Conservation (phyloP, 2,113 vertebrate species). For the Illadopsis cleaveri region DNA sequence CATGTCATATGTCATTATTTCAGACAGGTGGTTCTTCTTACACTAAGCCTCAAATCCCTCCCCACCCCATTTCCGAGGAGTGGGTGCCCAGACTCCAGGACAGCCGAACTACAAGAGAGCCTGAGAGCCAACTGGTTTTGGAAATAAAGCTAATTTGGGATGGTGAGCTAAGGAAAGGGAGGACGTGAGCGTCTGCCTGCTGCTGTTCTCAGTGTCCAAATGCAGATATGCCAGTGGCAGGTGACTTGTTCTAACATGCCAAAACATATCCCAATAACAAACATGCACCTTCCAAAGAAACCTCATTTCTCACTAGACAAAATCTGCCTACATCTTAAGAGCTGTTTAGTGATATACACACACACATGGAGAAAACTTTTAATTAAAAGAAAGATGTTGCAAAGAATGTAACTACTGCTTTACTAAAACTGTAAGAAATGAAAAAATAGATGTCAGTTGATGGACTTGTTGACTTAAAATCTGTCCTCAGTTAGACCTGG, state of each 20-base stretch:
- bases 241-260: not conserved
- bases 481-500: not conserved
- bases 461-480: not conserved
- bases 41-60: not conserved
- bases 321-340: not conserved
- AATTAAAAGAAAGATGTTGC: not conserved
- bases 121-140: not conserved
- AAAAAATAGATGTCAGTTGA: not conserved
- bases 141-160: not conserved
- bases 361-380: not conserved
- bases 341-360: not conserved
- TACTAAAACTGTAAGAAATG: not conserved
- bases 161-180: not conserved
- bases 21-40: not conserved
- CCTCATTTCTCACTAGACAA: not conserved
- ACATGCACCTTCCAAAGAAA: not conserved
- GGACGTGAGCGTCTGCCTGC: not conserved
- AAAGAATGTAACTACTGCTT: not conserved
- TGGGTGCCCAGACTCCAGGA: not conserved
- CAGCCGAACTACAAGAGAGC: not conserved
- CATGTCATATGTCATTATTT: fast-evolving
- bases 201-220: not conserved
- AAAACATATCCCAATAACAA: not conserved
- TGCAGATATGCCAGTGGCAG: not conserved
- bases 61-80: not conserved